Conservation (phyloP, 1,140 invertebrate species). For the Meloidogyne floridensis region DNA sequence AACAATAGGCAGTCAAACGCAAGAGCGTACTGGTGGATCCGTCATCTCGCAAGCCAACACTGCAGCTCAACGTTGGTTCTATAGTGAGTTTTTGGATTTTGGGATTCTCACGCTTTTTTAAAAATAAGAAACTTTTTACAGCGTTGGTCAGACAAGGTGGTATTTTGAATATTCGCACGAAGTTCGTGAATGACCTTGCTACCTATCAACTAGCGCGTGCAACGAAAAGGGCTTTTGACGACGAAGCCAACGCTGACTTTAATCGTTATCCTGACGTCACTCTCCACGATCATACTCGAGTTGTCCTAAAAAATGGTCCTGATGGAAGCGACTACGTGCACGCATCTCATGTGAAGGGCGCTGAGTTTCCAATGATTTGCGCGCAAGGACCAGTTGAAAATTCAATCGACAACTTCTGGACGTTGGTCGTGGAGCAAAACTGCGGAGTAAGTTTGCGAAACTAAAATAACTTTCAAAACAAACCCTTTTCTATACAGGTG, state of each 20-base stretch:
- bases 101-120: not conserved
- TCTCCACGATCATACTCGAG: not conserved
- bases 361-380: not conserved
- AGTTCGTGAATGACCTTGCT: not conserved
- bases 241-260: not conserved
- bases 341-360: not conserved
- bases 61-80: not conserved
- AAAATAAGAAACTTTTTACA: not conserved
- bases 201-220: not conserved
- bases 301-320: not conserved
- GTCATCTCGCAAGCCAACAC: not conserved
- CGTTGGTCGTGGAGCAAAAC: not conserved
- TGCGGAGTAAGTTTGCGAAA: not conserved
- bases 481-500: not conserved
- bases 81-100: not conserved
- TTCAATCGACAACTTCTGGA: not conserved
- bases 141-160: not conserved
- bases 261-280: not conserved
- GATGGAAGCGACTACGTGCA: not conserved
- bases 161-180: not conserved
- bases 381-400: not conserved
- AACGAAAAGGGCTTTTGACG: not conserved
- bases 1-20: not conserved
- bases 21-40: not conserved
- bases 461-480: not conserved